A percentile compares a stretch with the other conserved stretches of the same genome.
phyloP scores from a whole-genome alignment of 1,140 invertebrate genomes.

The roundworm (Caenorhabditis elegans) region WBcel235 BX284604.4:9590001-9590500 shows the following conservation, averaged over 20 bases:
- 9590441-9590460: background rate
- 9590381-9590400: background rate
- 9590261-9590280: background rate
- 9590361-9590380: background rate
- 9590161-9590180: background rate
- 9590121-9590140: background rate
- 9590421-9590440: background rate
- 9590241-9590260: background rate
- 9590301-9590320: too few species aligned
- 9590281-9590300: background rate
- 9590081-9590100: background rate
- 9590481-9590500: background rate
- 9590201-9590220: background rate
- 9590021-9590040: background rate
- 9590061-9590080: background rate
- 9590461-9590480: background rate
- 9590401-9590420: background rate
- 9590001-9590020: background rate
- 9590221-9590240: background rate
- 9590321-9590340: background rate
- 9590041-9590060: conserved; percentile 2
- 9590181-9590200: too few species aligned
- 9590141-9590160: background rate
- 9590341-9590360: background rate
- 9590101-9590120: background rate